These are phyloP conservation scores for Nephotettix cincticeps DNA, from an alignment of 1,140 invertebrate genomes.

Conservation along the genomic window DNA sequence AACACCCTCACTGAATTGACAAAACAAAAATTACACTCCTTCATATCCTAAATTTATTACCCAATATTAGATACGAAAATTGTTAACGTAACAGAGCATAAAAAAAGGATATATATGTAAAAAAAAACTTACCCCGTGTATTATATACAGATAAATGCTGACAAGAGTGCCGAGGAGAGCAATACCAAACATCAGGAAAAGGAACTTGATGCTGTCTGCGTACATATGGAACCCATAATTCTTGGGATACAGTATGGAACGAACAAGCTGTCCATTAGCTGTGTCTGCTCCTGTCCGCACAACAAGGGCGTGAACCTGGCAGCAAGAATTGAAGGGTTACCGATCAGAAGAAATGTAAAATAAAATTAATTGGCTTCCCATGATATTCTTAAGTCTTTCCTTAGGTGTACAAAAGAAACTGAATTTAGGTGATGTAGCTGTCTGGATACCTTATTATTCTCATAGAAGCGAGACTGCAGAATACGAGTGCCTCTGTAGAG, in stretches of 20 bases:
- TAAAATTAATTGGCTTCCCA: no score
- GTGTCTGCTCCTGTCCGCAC: slow-evolving; percentile 84
- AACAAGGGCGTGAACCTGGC: slow-evolving; percentile 72
- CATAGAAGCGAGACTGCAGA: slow-evolving; percentile 88
- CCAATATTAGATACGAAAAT: no score
- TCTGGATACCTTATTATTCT: slow-evolving; percentile 55
- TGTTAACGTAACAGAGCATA: no score
- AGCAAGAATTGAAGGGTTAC: not conserved
- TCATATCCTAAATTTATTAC: no score
- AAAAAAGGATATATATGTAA: no score
- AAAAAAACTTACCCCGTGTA: slow-evolving; percentile 52
- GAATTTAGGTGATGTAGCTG: no score
- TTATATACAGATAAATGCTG: slow-evolving; percentile 55
- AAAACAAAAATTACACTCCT: no score
- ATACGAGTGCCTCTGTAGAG: slow-evolving; percentile 92
- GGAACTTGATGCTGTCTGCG: slow-evolving; percentile 83
- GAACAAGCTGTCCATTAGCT: slow-evolving; percentile 83
- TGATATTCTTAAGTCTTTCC: no score
- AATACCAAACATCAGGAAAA: slow-evolving; percentile 56
- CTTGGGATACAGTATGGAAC: slow-evolving; percentile 88
- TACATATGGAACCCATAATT: slow-evolving; percentile 89
- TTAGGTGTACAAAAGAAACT: no score
- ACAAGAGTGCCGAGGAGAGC: slow-evolving; percentile 56
- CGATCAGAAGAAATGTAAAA: no score
- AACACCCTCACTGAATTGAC: no score